These are phyloP conservation scores for Lypha dubia DNA, from an alignment of 2,888 invertebrate genomes.

Conservation along the genomic window DNA sequence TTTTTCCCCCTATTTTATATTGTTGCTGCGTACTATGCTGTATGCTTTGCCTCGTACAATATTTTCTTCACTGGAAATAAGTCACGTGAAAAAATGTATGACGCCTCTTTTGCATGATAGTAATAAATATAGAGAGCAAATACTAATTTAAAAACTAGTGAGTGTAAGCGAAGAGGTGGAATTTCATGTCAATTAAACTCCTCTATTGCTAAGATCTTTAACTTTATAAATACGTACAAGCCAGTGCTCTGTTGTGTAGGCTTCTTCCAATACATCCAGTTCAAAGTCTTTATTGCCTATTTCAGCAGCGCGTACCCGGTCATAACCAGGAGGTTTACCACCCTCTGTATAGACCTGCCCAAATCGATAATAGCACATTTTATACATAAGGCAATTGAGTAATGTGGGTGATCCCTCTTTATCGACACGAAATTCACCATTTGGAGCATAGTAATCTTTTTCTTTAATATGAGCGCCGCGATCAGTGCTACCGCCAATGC, in stretches of 20 bases:
- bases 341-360: constrained; percentile 97
- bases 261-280: constrained; percentile 98
- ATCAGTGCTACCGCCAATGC: constrained; percentile 97
- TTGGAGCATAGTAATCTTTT: constrained; percentile 97
- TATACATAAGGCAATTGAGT: constrained; percentile 99
- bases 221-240: constrained; percentile 99
- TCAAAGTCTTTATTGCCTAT: constrained; percentile 99
- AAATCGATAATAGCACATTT: constrained; percentile 99
- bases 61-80: too few species aligned
- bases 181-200: constrained; percentile 85
- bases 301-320: constrained; percentile 97
- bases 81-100: too few species aligned
- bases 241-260: constrained; percentile 99
- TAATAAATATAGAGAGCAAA: background rate
- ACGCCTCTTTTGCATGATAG: too few species aligned
- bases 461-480: constrained; percentile 97
- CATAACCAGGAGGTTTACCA: constrained; percentile 97
- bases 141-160: constrained; percentile 13
- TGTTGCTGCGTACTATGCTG: too few species aligned
- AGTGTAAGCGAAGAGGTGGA: background rate
- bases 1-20: too few species aligned
- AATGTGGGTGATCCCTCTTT: constrained; percentile 95
- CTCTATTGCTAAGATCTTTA: constrained; percentile 95
- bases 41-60: too few species aligned
- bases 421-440: constrained; percentile 98